A percentile compares a stretch with the other conserved stretches of the same genome.
These are phyloP conservation scores for Caerostris extrusa DNA, from an alignment of 1,140 invertebrate genomes.

Conservation along the genomic window DNA sequence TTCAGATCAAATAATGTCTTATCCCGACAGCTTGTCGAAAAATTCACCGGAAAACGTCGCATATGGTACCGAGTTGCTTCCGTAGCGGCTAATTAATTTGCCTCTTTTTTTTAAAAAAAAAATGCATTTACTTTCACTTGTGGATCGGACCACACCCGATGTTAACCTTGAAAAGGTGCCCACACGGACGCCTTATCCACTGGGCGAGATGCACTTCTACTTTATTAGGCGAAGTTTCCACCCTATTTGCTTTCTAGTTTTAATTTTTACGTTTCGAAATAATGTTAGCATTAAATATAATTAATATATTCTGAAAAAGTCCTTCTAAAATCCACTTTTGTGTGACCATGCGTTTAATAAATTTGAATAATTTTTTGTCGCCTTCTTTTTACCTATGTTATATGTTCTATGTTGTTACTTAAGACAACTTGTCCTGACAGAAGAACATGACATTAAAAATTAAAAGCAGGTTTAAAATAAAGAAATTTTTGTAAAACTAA, in stretches of 20 bases:
- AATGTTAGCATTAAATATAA: no score
- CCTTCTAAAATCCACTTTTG: no score
- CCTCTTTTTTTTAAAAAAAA: neutral
- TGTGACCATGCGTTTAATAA: no score
- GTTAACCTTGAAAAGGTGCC: constrained; percentile 59
- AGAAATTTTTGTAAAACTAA: no score
- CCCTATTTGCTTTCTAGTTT: neutral
- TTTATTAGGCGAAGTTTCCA: constrained; percentile 34
- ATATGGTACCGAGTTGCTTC: neutral
- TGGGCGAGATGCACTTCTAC: constrained; percentile 17
- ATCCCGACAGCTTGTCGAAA: neutral
- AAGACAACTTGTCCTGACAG: no score
- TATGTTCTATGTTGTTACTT: no score
- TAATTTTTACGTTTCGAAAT: no score
- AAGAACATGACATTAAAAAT: no score
- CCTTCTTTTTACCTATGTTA: no score
- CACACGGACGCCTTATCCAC: constrained; percentile 54
- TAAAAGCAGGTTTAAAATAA: no score
- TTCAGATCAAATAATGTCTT: neutral
- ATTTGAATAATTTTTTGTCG: no score
- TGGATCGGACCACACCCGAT: constrained; percentile 13
- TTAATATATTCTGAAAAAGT: no score
- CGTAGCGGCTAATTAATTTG: neutral
- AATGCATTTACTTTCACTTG: constrained; percentile 43
- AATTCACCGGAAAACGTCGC: neutral